phyloP scores from a whole-genome alignment of 2,888 invertebrate species.

The Spialia ferax region DNA sequence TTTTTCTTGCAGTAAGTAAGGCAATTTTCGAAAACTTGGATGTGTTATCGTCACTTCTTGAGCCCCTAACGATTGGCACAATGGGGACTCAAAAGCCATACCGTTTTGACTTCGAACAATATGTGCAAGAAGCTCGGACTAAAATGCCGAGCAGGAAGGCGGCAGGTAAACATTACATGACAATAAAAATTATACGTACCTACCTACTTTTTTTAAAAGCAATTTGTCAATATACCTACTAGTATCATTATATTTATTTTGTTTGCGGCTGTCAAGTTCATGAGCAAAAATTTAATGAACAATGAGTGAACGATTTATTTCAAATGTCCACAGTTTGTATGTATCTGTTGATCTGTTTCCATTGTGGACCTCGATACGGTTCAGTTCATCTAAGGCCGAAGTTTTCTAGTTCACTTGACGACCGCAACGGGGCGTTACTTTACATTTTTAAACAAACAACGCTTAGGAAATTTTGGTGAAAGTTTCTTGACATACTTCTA shows the following conservation, averaged over 20 bases:
- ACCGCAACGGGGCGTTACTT: constrained; percentile 52
- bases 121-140: constrained; percentile 76
- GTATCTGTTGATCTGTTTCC: constrained; percentile 46
- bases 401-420: constrained; percentile 52
- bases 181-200: too few relatives aligned
- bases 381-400: constrained; percentile 49
- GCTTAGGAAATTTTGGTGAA: constrained; percentile 51
- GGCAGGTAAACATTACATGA: constrained; percentile 60
- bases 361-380: constrained; percentile 53
- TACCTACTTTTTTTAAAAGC: too few relatives aligned
- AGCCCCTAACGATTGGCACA: constrained; percentile 77
- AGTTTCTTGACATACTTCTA: constrained; percentile 52
- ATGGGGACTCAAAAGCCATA: constrained; percentile 82
- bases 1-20: constrained; percentile 66
- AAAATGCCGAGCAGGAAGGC: constrained; percentile 80
- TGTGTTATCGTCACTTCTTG: constrained; percentile 69
- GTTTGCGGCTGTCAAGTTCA: background rate
- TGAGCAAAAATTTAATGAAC: background rate
- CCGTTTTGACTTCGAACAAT: constrained; percentile 76
- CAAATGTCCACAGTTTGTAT: background rate
- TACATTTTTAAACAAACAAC: constrained; percentile 34
- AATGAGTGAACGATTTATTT: background rate
- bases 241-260: background rate
- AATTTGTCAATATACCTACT: too few relatives aligned
- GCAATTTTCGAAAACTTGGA: constrained; percentile 77